A percentile compares a stretch with the other conserved stretches of the same genome.
phyloP scores from a whole-genome alignment of 2,888 invertebrate genomes.

The Leptura quadrifasciata region DNA sequence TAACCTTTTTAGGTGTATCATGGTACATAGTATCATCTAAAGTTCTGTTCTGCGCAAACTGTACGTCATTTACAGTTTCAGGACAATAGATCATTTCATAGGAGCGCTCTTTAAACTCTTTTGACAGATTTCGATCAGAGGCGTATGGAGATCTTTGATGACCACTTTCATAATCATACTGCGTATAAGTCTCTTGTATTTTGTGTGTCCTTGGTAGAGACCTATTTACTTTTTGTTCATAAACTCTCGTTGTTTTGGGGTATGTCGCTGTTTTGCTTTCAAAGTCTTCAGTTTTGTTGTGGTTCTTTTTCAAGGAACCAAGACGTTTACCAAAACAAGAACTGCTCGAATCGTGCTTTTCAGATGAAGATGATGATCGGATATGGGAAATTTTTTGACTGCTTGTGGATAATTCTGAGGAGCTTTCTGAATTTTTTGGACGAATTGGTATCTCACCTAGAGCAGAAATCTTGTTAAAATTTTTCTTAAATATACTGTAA shows the following conservation, averaged over 20 bases:
- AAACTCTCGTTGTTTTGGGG: slow-evolving; percentile 66
- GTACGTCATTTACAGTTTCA: slow-evolving; percentile 69
- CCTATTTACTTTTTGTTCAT: slow-evolving; percentile 66
- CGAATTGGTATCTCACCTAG: slow-evolving; percentile 70
- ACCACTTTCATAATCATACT: slow-evolving; percentile 15
- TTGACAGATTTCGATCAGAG: slow-evolving; percentile 41
- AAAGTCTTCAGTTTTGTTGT: slow-evolving; percentile 62
- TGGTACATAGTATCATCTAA: slow-evolving; percentile 64
- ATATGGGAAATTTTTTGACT: slow-evolving; percentile 47
- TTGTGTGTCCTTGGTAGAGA: slow-evolving; percentile 70
- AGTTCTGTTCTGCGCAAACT: slow-evolving; percentile 70
- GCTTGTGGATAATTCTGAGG: slow-evolving; percentile 46
- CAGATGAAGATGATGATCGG: slow-evolving; percentile 63
- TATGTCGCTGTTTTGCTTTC: slow-evolving; percentile 66
- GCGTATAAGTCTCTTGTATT: slow-evolving; percentile 57
- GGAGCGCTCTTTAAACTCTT: slow-evolving; percentile 58
- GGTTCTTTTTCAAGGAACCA: slow-evolving; percentile 68
- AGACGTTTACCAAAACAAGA: slow-evolving; percentile 72
- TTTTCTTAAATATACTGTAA: background rate
- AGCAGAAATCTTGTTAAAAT: slow-evolving; percentile 5
- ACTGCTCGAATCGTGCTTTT: slow-evolving; percentile 62
- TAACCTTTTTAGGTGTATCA: slow-evolving; percentile 63
- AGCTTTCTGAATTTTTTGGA: slow-evolving; percentile 60
- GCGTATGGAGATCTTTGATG: slow-evolving; percentile 31
- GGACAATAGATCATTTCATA: slow-evolving; percentile 72